phyloP scores from a whole-genome alignment of 2,113 vertebrate species.

The Tragelaphus buxtoni region DNA sequence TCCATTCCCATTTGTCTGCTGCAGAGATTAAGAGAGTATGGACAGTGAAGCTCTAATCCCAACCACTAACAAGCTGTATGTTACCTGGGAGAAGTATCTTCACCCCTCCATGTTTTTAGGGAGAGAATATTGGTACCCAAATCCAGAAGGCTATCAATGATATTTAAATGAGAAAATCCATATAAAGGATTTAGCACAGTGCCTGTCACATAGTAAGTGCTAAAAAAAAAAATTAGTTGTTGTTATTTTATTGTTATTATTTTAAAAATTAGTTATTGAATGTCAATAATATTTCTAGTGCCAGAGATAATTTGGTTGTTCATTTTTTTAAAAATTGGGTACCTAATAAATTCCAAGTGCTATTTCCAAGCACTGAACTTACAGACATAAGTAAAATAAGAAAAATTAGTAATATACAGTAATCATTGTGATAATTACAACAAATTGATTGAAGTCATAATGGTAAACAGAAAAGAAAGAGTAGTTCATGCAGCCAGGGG shows the following conservation, averaged over 20 bases:
- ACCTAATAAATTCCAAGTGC: not conserved
- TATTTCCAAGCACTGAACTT: not conserved
- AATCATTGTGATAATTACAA: not conserved
- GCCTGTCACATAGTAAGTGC: not conserved
- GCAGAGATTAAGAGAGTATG: not conserved
- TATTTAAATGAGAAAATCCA: not conserved
- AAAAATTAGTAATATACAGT: not conserved
- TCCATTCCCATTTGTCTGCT: not conserved
- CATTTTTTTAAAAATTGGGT: not conserved
- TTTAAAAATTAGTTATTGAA: not conserved
- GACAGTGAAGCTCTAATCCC: not conserved
- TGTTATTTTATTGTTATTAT: not conserved
- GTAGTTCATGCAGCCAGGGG: not conserved
- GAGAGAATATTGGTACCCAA: not conserved
- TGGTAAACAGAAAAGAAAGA: not conserved
- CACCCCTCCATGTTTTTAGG: not conserved
- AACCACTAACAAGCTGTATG: not conserved
- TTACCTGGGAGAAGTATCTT: not conserved
- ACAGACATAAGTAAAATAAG: not conserved
- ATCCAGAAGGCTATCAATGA: not conserved
- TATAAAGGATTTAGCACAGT: not conserved
- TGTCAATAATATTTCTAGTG: not conserved
- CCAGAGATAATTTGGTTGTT: not conserved
- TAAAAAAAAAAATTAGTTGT: not conserved
- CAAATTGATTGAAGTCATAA: not conserved